Evolutionary conservation across 2,797 vertebrate species (phyloP), one percentile per base, ranked within the genome.

Genomic region (Pantherophis vulpinus): DNA sequence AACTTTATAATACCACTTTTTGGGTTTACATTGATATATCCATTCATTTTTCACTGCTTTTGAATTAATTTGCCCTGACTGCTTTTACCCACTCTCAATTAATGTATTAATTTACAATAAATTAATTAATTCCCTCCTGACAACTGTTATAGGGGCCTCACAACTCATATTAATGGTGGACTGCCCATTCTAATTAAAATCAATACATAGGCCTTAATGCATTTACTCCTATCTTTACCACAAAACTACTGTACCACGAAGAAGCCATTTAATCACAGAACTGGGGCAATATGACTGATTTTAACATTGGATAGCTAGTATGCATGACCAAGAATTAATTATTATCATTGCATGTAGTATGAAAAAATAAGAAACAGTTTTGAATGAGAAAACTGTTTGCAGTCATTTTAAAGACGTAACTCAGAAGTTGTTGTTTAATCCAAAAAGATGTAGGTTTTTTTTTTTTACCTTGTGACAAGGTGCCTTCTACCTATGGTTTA

Each of bases 61-160:
- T 93, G 59, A 95, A 97, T 94, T 96, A 96, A 95, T 96, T 95
- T 94, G 93, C 91, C 87, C 92, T 93, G 93, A 90, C 92, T 96
- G 94, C 95, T 95, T 96, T 97, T 94, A 96, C 96, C 96, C 92
- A 83, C 94, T 96, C 93, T 90, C 42, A 95, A 97, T 97, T 97
- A 97, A 93, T 93, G 86, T 89, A 97, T 97, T 97, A 97, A 95
- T 96, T 95, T 94, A 94, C 87, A 95, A 97, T 96, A 96, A 96
- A 97, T 96, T 96, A 95, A 90, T 97, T 96, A 97, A 96, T 95
- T 83, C 92, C n/a, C 93, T 70, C 92, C 79, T 94, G 95, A 94
- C 92, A 96, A 93, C 94, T 95, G 20, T 92, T 95, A 96, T 96
- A 95, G 91, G 97, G 91, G 90, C 93, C 95, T 96, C 94, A 94